Conservation (phyloP, 2,797 vertebrate genomes). For the Babyrousa celebensis region DNA sequence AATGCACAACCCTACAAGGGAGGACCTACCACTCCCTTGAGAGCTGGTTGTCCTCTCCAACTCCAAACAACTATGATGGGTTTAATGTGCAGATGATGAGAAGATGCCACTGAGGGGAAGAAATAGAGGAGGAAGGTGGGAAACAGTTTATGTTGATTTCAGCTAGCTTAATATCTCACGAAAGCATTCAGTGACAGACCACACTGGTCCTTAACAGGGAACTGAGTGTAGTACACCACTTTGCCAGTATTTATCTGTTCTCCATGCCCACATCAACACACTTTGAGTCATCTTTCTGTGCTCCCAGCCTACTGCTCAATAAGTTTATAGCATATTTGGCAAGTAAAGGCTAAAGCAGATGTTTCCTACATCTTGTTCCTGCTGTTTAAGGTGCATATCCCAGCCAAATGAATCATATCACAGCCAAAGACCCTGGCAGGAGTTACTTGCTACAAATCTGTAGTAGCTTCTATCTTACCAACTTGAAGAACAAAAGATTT, state of each 20-base stretch:
- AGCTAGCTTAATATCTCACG: background rate
- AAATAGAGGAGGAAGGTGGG: background rate
- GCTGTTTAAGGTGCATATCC: constrained; percentile 56
- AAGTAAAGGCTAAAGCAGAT: constrained; percentile 62
- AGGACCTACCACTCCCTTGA: background rate
- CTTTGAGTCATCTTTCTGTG: background rate
- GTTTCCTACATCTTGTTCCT: constrained; percentile 34
- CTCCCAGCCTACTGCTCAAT: background rate
- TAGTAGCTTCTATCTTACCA: background rate
- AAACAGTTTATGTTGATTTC: background rate
- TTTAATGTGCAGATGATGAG: background rate
- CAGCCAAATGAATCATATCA: constrained; percentile 50
- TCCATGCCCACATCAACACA: background rate
- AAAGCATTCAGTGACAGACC: background rate
- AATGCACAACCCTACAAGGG: background rate
- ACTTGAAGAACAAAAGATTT: constrained; percentile 27
- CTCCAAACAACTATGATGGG: background rate
- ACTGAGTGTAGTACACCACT: background rate
- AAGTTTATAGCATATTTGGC: constrained; percentile 1
- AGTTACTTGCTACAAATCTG: constrained; percentile 55
- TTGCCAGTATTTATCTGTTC: constrained; percentile 22
- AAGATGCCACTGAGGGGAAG: background rate
- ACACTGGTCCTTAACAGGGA: background rate
- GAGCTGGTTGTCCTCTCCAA: background rate
- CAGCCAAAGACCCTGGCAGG: constrained; percentile 63